Conservation (phyloP, 1,140 invertebrate genomes). For the Drosophila ficusphila region DNA sequence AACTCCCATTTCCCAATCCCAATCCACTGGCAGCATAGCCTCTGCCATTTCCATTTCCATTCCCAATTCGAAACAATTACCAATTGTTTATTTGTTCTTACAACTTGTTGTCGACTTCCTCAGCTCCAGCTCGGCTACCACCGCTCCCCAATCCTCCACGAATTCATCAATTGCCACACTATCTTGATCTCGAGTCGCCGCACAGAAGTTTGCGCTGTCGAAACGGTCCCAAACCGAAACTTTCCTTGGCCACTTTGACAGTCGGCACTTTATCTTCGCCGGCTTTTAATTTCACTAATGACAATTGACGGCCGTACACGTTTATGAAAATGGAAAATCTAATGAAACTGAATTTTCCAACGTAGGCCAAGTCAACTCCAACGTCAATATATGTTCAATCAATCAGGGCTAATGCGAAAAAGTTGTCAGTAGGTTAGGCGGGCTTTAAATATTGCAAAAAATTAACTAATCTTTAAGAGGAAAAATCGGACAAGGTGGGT, state of each 20-base stretch:
- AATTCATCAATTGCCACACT: constrained; percentile 72
- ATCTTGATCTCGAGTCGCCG: constrained; percentile 55
- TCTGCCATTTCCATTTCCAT: constrained; percentile 39
- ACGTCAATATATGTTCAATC: neutral
- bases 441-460: neutral
- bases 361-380: neutral
- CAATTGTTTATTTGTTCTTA: constrained; percentile 76
- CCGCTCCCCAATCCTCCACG: constrained; percentile 14
- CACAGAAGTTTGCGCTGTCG: constrained; percentile 8
- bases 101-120: constrained; percentile 54
- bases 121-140: too few relatives aligned
- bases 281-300: constrained; percentile 60
- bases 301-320: constrained; percentile 44
- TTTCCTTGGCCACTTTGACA: constrained; percentile 50
- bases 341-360: constrained; percentile 13
- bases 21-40: too few relatives aligned
- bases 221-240: constrained; percentile 34
- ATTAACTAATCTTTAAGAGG: neutral
- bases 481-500: too few relatives aligned
- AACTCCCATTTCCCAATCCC: constrained; percentile 25
- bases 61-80: constrained; percentile 72
- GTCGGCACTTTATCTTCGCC: constrained; percentile 34
- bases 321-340: constrained; percentile 59
- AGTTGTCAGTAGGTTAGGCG: neutral
- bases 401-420: constrained; percentile 3